Evolutionary conservation across 1,140 invertebrate species (phyloP).

Genomic region (Laupala kohalensis): DNA sequence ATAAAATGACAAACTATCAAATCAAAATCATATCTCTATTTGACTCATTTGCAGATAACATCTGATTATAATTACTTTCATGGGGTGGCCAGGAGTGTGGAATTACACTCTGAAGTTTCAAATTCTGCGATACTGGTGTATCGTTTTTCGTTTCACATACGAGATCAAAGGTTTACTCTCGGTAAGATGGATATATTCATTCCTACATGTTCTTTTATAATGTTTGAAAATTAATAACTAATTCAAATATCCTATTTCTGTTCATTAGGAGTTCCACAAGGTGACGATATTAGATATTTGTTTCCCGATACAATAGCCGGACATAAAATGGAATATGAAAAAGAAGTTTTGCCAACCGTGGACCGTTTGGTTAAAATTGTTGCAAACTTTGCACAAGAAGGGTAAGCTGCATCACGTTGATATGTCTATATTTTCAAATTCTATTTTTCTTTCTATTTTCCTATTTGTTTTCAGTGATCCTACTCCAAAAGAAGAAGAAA

Average conservation of each 20-base stretch:
- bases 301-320: conserved; percentile 5
- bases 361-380: conserved; percentile 1
- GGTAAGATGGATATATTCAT: background rate
- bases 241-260: background rate
- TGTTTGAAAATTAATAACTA: too few relatives aligned
- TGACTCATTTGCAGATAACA: background rate
- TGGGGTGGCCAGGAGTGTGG: background rate
- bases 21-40: background rate
- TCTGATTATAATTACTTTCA: conserved; percentile 5
- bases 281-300: conserved; percentile 8
- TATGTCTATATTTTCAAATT: background rate
- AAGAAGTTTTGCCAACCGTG: background rate
- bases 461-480: conserved; percentile 10
- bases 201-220: too few relatives aligned
- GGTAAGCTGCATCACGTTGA: background rate
- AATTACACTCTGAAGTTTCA: background rate
- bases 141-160: conserved; percentile 7
- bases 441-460: too few relatives aligned
- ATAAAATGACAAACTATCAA: too few relatives aligned
- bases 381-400: conserved; percentile 6
- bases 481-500: background rate
- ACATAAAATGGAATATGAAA: background rate
- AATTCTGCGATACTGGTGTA: conserved; percentile 5
- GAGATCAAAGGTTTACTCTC: background rate
- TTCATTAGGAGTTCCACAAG: conserved; percentile 11